A percentile compares a stretch with the other conserved stretches of the same genome.
Conservation (phyloP, 2,113 vertebrate genomes). For the Uria lomvia region DNA sequence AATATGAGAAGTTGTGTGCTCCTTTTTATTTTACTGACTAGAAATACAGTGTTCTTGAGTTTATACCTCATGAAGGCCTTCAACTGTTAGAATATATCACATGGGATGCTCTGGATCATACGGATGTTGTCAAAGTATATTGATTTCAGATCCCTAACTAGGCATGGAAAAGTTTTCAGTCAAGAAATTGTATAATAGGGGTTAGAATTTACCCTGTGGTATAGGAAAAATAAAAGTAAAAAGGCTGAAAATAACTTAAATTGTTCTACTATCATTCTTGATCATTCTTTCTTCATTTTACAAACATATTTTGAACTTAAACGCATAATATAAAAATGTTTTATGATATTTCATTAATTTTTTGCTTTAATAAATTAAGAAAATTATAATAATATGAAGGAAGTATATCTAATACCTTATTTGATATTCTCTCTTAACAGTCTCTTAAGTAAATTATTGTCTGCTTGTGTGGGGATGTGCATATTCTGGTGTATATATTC, state of each 20-base stretch:
- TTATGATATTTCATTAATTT: not conserved
- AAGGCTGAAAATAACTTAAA: not conserved
- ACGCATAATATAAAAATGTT: not conserved
- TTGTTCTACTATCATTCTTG: not conserved
- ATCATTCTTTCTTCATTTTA: not conserved
- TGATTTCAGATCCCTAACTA: not conserved
- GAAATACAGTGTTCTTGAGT: not conserved
- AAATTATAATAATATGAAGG: not conserved
- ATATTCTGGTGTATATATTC: not conserved
- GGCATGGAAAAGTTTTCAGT: not conserved
- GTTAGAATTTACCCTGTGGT: not conserved
- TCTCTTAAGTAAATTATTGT: not conserved
- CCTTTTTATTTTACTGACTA: not conserved
- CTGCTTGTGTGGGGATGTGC: not conserved
- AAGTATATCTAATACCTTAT: not conserved
- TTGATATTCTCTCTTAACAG: not conserved
- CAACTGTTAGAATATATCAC: not conserved
- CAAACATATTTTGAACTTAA: not conserved
- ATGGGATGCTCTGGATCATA: not conserved
- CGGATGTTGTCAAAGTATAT: not conserved
- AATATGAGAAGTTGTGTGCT: not conserved
- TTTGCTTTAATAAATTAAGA: not conserved
- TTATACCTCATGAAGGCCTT: not conserved
- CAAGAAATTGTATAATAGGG: not conserved
- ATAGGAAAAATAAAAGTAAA: not conserved